Base-by-base conservation (phyloP, 2,797 vertebrate genomes). In the Erethizon dorsatum region DNA sequence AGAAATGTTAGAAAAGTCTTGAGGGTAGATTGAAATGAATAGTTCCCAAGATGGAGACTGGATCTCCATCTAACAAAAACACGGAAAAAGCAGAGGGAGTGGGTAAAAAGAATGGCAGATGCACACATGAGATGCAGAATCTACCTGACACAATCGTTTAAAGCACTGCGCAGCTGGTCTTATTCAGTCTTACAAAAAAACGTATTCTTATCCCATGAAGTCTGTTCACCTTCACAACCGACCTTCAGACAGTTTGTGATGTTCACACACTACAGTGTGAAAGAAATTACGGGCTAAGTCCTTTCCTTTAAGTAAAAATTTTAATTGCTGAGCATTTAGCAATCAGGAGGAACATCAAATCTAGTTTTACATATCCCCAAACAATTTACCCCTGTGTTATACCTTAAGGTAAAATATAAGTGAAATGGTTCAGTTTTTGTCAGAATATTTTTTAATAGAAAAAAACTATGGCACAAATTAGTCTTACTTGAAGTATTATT, bases 291-390 rank as follows among this genome's bases (percentile, higher is more conserved):
- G 37, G 41, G 41, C 18, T 67, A 82, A 92, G n/a, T 85, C n/a
- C 47, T 65, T 90, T 59, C 65, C 78, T 85, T 85, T 57, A 89
- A 75, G 41, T 73, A 50, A 71, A 83, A 88, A 31, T 65, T 85
- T 56, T 73, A 69, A 59, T n/a, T 88, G 33, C 28, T 54, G 59
- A 91, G 78, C 28, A 91, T 26, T 57, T 59, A 26, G 50, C 57
- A 82, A 28, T 73, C 69, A 65, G 56, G 83, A 57, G 17, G 14
- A 57, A 94, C 45, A 87, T 52, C 37, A 45, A 73, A 41, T 63
- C 26, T 57, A 41, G 14, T 71, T 57, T 92, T 59, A 61, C 8
- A 73, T 50, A 59, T 59, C 47, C 31, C 88, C 10, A 91, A 80
- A 57, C 5, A 75, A 45, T 69, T 61, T 52, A 45, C 24, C 37